phyloP scores from a whole-genome alignment of 2,113 vertebrate species.

The Diglossa brunneiventris region DNA sequence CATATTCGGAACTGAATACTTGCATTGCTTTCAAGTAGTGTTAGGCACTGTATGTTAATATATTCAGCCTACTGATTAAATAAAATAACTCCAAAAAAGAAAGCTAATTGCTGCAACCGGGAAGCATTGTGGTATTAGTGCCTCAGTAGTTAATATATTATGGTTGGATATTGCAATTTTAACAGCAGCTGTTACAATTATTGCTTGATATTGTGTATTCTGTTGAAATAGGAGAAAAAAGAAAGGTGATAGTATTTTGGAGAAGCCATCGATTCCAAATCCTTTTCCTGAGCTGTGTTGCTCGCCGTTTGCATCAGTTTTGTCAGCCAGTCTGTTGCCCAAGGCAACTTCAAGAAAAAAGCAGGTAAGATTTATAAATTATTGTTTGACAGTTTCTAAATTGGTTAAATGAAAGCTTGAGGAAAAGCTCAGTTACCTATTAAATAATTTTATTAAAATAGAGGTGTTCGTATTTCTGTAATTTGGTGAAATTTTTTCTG shows the following conservation, averaged over 20 bases:
- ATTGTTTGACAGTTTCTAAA: not conserved
- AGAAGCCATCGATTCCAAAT: conserved; percentile 81
- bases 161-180: not conserved
- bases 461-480: not conserved
- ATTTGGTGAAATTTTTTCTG: conserved; percentile 18
- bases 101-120: conserved; percentile 16
- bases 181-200: conserved; percentile 26
- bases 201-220: conserved; percentile 58
- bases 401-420: not conserved
- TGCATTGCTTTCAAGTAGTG: conserved; percentile 48
- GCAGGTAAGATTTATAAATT: conserved; percentile 81
- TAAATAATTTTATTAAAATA: not conserved
- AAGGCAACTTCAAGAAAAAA: conserved; percentile 86
- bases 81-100: conserved; percentile 4
- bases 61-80: conserved; percentile 40
- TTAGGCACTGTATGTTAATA: conserved; percentile 45
- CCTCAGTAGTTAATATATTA: not conserved
- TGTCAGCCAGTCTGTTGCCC: conserved; percentile 85
- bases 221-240: conserved; percentile 76
- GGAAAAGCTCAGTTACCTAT: not conserved
- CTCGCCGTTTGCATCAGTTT: conserved; percentile 77
- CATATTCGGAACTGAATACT: conserved; percentile 16
- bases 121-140: not conserved
- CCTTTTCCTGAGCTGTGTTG: conserved; percentile 85
- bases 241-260: conserved; percentile 71